Evolutionary conservation across 2,888 invertebrate genomes (phyloP).

Genomic region (Tetropium fuscum): DNA sequence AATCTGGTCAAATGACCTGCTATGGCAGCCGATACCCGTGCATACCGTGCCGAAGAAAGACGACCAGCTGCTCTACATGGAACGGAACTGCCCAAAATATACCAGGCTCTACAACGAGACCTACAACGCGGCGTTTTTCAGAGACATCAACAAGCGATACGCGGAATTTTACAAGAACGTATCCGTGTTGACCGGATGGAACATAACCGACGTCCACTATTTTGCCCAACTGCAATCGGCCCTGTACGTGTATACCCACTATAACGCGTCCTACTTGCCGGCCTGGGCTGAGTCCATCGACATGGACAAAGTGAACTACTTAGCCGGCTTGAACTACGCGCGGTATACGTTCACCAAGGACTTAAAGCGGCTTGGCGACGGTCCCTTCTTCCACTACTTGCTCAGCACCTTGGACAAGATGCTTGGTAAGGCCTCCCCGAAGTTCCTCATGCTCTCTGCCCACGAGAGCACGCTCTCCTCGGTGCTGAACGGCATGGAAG

Average conservation of each 20-base stretch:
- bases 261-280: neutral
- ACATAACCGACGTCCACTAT: neutral
- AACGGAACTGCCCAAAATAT: constrained; percentile 77
- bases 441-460: constrained; percentile 67
- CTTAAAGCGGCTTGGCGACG: constrained; percentile 12
- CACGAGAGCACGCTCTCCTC: constrained; percentile 83
- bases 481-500: constrained; percentile 74
- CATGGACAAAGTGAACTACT: neutral
- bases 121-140: neutral
- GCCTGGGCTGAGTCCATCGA: neutral
- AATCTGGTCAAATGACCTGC: constrained; percentile 71
- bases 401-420: constrained; percentile 14
- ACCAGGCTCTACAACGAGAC: constrained; percentile 64
- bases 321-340: constrained; percentile 3
- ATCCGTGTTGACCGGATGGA: constrained; percentile 4
- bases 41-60: constrained; percentile 74
- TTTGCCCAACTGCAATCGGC: neutral
- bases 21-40: constrained; percentile 85
- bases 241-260: neutral
- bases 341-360: neutral
- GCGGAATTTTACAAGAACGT: neutral
- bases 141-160: neutral
- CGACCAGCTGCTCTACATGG: constrained; percentile 72
- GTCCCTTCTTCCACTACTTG: constrained; percentile 23
- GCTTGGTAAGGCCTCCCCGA: constrained; percentile 13